Base-by-base conservation (phyloP, 2,888 invertebrate genomes). In the Macaria notata region DNA sequence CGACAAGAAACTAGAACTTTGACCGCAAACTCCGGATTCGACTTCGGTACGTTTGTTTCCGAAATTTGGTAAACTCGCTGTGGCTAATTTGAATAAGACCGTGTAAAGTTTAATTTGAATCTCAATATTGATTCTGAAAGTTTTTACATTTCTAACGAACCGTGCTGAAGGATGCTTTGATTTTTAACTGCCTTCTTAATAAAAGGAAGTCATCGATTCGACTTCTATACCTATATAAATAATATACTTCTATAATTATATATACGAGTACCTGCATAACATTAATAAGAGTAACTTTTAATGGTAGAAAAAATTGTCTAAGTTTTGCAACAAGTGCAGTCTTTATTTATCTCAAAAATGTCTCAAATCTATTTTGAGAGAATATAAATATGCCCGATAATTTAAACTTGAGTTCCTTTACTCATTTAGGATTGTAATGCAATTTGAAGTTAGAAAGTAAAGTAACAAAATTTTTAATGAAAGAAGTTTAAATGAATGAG, bases 61-160 rank as follows among this genome's bases (percentile, higher is more conserved):
- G 61, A 67, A 78, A 79, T 78, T 77, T 66, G 56, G 70, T 70
- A 71, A 78, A 76, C 76, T 75, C 64, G 62, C 67, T 66, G 71
- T 71, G 71, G 68, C 73, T 75, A 75, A 81, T 81, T 81, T 81
- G 74, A 79, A 79, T 81, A 75, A 72, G 65, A 64, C 68, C 63
- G 66, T 75, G 77, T 74, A 75, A 81, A 81, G 80, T 83, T 84
- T 77, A 82, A 82, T 80, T 79, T 76, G 70, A 73, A 70, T 75
- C 66, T 58, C 73, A 80, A 81, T 84, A 86, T 84, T 83, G 86
- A 81, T 83, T 80, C 72, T 69, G 76, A 77, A 51, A 80, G 73
- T 84, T 86, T 83, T 84, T 81, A 79, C 80, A 80, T 80, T 78
- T 74, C 77, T 84, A 87, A 86, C 84, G 83, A 84, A 82, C 79